A percentile compares a stretch with the other conserved stretches of the same genome.
Evolutionary conservation across 2,113 vertebrate species (phyloP).

Genomic region (Xenopus tropicalis): DNA sequence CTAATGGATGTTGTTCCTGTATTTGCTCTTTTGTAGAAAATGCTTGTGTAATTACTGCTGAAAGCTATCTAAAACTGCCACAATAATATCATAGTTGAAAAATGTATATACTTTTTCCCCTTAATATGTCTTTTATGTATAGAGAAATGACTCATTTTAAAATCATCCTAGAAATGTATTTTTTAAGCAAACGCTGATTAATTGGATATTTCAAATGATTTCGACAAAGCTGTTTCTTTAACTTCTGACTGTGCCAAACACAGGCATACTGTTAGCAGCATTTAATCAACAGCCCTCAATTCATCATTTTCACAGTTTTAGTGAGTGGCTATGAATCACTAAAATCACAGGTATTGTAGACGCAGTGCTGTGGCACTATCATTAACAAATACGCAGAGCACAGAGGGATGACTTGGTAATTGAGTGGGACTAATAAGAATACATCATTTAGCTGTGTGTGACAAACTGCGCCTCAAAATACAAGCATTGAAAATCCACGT

Average conservation of each 20-base stretch:
- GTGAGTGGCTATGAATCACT: conserved; percentile 76
- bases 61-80: no score
- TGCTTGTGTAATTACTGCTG: no score
- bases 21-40: no score
- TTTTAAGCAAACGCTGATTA: conserved; percentile 49
- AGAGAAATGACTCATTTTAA: no score
- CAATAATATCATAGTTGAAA: no score
- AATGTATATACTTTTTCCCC: no score
- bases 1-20: no score
- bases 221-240: conserved; percentile 68
- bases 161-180: no score
- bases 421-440: conserved; percentile 84
- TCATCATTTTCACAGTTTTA: conserved; percentile 77
- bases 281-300: conserved; percentile 77
- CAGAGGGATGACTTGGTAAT: conserved; percentile 80
- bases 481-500: conserved; percentile 83
- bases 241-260: conserved; percentile 65
- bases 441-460: conserved; percentile 79
- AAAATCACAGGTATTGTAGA: conserved; percentile 76
- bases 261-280: conserved; percentile 70
- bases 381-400: conserved; percentile 73
- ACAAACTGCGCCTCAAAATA: conserved; percentile 75
- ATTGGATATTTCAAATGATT: conserved; percentile 75
- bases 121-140: no score
- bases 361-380: conserved; percentile 66